These are phyloP conservation scores for Alviniconcha marisindica DNA, from an alignment of 1,140 invertebrate genomes.

Conservation along the genomic window DNA sequence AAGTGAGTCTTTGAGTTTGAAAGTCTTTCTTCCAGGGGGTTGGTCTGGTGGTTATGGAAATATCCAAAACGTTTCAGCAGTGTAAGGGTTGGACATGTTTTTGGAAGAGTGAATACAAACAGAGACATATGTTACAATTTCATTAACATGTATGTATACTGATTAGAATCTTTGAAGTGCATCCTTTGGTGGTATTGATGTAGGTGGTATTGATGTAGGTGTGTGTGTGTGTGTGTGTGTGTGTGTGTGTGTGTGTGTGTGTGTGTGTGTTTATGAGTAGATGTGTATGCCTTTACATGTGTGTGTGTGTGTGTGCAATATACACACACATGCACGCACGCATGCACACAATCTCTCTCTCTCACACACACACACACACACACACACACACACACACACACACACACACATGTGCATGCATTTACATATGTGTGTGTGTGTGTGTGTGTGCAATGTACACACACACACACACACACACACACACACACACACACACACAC, in stretches of 20 bases:
- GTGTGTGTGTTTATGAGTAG: neutral
- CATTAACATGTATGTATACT: no score
- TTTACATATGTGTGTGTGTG: no score
- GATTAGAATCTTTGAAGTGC: no score
- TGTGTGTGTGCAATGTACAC: no score
- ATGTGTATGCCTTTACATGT: neutral
- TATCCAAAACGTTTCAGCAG: no score
- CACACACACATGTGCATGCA: neutral
- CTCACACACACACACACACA: conserved; percentile 12
- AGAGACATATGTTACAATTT: neutral
- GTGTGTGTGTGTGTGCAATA: no score
- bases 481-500: conserved; percentile 1
- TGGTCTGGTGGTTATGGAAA: no score
- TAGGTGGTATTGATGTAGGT: neutral
- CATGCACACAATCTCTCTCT: no score
- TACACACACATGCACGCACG: no score
- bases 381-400: neutral
- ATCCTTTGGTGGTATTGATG: neutral
- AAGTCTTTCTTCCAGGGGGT: no score
- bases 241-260: conserved; percentile 20
- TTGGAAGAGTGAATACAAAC: no score
- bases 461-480: neutral
- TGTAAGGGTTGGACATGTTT: neutral
- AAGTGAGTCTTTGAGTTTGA: no score
- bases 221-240: conserved; percentile 26